Evolutionary conservation across 2,113 vertebrate species (phyloP).

Genomic region (Cromileptes altivelis): DNA sequence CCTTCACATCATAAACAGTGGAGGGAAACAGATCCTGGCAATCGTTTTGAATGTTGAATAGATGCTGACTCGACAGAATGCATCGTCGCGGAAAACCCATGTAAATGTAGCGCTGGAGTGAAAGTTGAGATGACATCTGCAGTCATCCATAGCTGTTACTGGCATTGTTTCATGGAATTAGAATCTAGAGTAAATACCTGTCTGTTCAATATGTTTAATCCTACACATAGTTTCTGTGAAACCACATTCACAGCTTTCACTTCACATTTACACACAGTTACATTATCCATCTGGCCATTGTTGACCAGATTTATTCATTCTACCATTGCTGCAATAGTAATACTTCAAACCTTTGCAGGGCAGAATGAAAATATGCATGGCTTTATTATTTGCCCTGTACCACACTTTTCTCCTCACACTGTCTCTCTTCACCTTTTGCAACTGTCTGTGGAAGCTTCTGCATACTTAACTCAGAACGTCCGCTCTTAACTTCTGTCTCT

Average conservation of each 20-base stretch:
- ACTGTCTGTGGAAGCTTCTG: background rate
- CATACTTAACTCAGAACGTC: conserved; percentile 4
- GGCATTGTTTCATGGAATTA: background rate
- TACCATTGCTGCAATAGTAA: conserved; percentile 33
- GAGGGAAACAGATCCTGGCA: conserved; percentile 23
- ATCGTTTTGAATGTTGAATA: conserved; percentile 34
- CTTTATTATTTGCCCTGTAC: conserved; percentile 10
- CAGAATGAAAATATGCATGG: conserved; percentile 15
- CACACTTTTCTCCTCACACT: background rate
- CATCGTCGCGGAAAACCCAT: background rate
- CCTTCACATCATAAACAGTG: conserved; percentile 25
- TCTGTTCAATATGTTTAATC: background rate
- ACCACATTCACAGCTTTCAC: conserved; percentile 13
- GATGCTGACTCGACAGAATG: conserved; percentile 45
- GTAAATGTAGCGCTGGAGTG: conserved; percentile 11
- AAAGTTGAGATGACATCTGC: conserved; percentile 21
- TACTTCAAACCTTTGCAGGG: conserved; percentile 11
- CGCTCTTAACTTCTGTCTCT: conserved; percentile 22
- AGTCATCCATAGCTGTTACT: conserved; percentile 25
- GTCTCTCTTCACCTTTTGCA: conserved; percentile 10
- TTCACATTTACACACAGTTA: conserved; percentile 11
- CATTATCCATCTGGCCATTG: background rate
- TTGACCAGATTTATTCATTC: conserved; percentile 16
- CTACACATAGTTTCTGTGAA: background rate
- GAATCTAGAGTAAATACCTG: background rate